Evolutionary conservation across 2,113 vertebrate genomes (phyloP), one percentile per base, ranked within the genome.

Genomic region (Paralichthys olivaceus): DNA sequence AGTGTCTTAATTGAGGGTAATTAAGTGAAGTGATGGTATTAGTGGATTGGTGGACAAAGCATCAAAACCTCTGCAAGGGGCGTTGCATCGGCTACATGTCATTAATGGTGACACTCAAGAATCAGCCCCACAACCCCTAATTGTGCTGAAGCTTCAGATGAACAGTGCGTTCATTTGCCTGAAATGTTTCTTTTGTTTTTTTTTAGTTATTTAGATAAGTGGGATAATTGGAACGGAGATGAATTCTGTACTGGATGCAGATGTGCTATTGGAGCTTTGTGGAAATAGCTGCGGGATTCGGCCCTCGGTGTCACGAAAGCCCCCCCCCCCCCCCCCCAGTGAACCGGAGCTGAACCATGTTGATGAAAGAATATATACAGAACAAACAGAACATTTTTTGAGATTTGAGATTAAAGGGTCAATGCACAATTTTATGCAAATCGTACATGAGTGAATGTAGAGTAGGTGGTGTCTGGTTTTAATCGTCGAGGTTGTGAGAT

Each of bases 1-100:
- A 86, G 90, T 87, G 77, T 92, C 81, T 84, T 94, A 93, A 93
- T 93, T 93, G 86, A 82, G 88, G 89, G 90, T 80, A 93, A 93
- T 94, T 94, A 93, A 92, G 84, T 92, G 89, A 90, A 93, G 90
- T 90, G 90, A 92, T 92, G 86, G 86, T 77, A 88, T 88, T 93
- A 91, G 85, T 85, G 87, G 89, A 56, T 70, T 79, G 90, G 59
- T 55, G 85, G 87, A 92, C 89, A 92, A 92, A 91, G 91, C 90
- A 90, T 90, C 86, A 90, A 92, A 91, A 89, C 77, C 80, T 40
- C 34, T 67, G 87, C 77, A 23, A 74, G 72, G 73, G 76, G 75
- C 80, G 59, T 72, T 79, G 81, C 82, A 81, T 71, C 4, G 61
- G 61, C 37, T 64, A 89, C 84, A 90, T 81, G 90, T 92, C 84